Evolutionary conservation across 2,797 vertebrate species (phyloP), one percentile per base, ranked within the genome.

Genomic region (Anguilla pacifica): DNA sequence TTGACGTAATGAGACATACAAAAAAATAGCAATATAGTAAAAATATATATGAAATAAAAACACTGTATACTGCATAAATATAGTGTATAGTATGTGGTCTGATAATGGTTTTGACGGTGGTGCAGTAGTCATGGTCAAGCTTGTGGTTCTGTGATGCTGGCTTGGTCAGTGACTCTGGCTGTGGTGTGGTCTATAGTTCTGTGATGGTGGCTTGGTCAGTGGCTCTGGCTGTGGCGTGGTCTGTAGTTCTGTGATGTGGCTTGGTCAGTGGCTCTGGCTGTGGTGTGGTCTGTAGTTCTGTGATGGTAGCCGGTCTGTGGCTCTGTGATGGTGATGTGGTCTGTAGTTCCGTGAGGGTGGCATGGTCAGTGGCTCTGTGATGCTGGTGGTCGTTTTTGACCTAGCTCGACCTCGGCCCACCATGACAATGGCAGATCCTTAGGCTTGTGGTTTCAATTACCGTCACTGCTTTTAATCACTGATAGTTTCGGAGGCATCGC

Each of bases 81-180:
- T 11, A 15, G 55, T 59, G 11, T 59, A 19, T 59, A 19, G 11
- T 13, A 11, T 64, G 64, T 7, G 64, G 25, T n/a, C n/a, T n/a
- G 64, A 67, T 67, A 7, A 15, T 28, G 19, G 64, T n/a, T 1
- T 67, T 7, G 25, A 3, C 15, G 3, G 55, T 57, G 15, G 55
- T 67, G 4, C 64, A 6, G 64, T 28, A 9, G 9, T n/a, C 2
- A 3, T 74, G 28, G 28, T 74, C 4, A 17, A 2, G 72, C 19
- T 35, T 17, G 72, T 77, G 72, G 72, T 43, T 17, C 46, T 25
- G 43, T 83, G 39, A 5, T 17, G 2, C 55, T 61, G 35, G 72
- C 28, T 35, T 93, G 92, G 91, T 89, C 6, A 35, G 59, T 39
- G 51, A 10, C 25, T 91, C 51, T 89, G 89, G 22, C 7, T 15